phyloP scores from a whole-genome alignment of 2,888 invertebrate genomes.

The Ochlodes sylvanus region DNA sequence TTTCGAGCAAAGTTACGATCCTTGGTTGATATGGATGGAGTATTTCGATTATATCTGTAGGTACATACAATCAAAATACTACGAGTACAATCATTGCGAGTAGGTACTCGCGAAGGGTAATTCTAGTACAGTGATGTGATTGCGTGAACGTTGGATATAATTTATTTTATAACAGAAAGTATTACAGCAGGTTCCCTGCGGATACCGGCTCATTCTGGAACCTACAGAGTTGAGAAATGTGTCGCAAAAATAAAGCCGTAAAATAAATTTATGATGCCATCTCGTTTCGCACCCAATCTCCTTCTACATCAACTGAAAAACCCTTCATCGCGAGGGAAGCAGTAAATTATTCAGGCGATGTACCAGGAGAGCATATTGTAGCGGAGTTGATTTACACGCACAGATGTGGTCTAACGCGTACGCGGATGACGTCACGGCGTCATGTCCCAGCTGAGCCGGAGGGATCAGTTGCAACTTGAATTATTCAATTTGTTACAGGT shows the following conservation, averaged over 20 bases:
- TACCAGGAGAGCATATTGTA: constrained; percentile 33
- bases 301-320: constrained; percentile 20
- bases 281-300: constrained; percentile 27
- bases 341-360: constrained; percentile 34
- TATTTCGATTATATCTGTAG: too few relatives aligned
- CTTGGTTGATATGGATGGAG: too few relatives aligned
- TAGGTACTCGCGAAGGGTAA: too few relatives aligned
- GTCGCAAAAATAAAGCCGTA: constrained; percentile 18
- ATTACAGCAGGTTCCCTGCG: neutral
- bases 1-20: too few relatives aligned
- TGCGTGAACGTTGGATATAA: too few relatives aligned
- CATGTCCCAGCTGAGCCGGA: neutral
- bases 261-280: constrained; percentile 26
- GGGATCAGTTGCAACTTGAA: neutral
- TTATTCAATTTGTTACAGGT: neutral
- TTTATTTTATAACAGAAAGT: too few relatives aligned
- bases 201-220: neutral
- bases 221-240: neutral
- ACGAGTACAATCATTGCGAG: too few relatives aligned
- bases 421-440: constrained; percentile 23
- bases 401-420: constrained; percentile 7
- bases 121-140: too few relatives aligned
- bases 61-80: too few relatives aligned
- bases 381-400: constrained; percentile 35
- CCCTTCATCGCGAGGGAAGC: constrained; percentile 31